Evolutionary conservation across 2,888 invertebrate species (phyloP).

Genomic region (Bruchidius siliquastri): DNA sequence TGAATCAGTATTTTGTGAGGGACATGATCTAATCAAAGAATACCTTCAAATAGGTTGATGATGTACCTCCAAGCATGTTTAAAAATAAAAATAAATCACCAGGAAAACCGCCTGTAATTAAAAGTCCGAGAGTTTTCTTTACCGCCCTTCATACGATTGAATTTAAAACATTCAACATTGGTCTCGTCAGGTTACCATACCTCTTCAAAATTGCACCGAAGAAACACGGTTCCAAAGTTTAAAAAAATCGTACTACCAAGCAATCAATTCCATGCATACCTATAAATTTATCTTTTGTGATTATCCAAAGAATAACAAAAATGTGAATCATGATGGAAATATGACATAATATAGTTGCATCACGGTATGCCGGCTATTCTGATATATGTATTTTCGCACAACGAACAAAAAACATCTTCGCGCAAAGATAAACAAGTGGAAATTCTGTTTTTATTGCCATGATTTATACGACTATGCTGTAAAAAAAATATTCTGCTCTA

Average conservation of each 20-base stretch:
- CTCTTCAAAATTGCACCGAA: background rate
- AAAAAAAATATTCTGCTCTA: background rate
- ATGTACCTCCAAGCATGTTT: no score
- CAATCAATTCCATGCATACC: background rate
- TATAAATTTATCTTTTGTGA: background rate
- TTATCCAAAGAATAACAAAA: background rate
- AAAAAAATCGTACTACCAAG: no score
- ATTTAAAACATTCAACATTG: no score
- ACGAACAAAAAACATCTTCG: background rate
- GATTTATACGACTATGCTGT: background rate
- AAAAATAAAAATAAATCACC: no score
- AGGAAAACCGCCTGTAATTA: no score
- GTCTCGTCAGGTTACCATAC: background rate
- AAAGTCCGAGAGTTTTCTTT: no score
- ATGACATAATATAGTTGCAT: background rate
- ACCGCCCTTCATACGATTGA: no score
- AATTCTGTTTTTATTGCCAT: background rate
- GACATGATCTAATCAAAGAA: no score
- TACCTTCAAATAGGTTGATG: no score
- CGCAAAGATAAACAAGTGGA: background rate
- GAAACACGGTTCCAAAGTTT: background rate
- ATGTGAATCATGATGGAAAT: background rate
- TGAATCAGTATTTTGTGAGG: no score
- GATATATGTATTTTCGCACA: background rate
- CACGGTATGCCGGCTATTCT: background rate